Evolutionary conservation across 2,888 invertebrate species (phyloP), one percentile per base, ranked within the genome.

Genomic region (Flexamia atlantica): DNA sequence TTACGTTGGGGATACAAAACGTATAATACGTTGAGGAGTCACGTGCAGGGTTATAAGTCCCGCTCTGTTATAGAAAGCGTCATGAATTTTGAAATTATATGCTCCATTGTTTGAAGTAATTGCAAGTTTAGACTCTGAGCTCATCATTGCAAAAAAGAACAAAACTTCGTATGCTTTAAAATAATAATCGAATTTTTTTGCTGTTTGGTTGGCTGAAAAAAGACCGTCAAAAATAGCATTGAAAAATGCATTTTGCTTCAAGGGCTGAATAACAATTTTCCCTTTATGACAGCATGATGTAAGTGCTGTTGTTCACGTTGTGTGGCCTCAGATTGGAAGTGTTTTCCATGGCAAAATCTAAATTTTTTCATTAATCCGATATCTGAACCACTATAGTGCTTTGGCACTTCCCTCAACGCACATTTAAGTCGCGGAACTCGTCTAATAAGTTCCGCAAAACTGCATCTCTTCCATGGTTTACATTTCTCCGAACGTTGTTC

Each of bases 81-180:
- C 40, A n/a, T 72, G 72, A 36, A 72, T 72, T 72, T 72, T 72
- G 25, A 72, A 72, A n/a, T 72, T 12, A 25, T 72, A 72, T 23
- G 28, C 72, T 23, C 28, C 72, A 36, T 25, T 7, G 12, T n/a
- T 0, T 42, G n/a, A 17, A 23, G 40, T 36, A 14, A 40, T 28
- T n/a, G 17, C 17, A 12, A 72, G 9, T 72, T 72, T 72, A 10
- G 72, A 36, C 40, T 72, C 46, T 14, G 46, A 46, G 46, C 46
- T 46, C 2, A 46, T 17, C 4, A 46, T 46, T 12, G 4, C 46
- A 46, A 46, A 46, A 46, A 46, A 14, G 46, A 46, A 46, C 14
- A 14, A 12, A 14, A 46, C 7, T 46, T 17, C 46, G 46, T 14
- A 46, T 46, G 46, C 14, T 46, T 46, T 46, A 9, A 9, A 9